These are phyloP conservation scores for Lagria hirta DNA, from an alignment of 2,888 invertebrate genomes.

Conservation along the genomic window DNA sequence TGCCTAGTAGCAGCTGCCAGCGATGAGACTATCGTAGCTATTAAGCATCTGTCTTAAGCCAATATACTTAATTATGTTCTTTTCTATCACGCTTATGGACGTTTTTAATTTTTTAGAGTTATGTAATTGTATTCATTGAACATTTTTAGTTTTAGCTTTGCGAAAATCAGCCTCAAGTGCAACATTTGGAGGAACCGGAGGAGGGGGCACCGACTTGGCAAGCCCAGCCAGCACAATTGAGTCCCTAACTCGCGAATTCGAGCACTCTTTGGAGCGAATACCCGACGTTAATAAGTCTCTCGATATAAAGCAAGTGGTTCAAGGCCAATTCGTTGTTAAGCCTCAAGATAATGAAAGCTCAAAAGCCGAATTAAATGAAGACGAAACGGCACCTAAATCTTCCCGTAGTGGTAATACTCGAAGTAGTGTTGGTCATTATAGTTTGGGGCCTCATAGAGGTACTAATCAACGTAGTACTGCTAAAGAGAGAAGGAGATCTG, in stretches of 20 bases:
- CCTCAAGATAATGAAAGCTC: constrained; percentile 68
- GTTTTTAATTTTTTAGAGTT: too few relatives aligned
- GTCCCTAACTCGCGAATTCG: constrained; percentile 77
- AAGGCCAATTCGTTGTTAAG: constrained; percentile 64
- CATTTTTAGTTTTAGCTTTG: constrained; percentile 27
- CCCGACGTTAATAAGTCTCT: constrained; percentile 43
- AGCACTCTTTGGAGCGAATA: constrained; percentile 69
- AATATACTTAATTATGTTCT: constrained; percentile 26
- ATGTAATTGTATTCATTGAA: constrained; percentile 1
- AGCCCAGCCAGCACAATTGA: constrained; percentile 80
- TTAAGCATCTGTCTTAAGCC: too few relatives aligned
- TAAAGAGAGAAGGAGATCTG: constrained; percentile 74
- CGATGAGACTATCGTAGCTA: too few relatives aligned
- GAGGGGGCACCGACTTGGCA: constrained; percentile 61
- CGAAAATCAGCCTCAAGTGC: constrained; percentile 45
- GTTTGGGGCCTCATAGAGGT: constrained; percentile 51
- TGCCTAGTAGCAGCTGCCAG: too few relatives aligned
- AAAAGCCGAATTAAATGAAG: too few relatives aligned
- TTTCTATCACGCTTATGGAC: neutral
- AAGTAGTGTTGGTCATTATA: constrained; percentile 53
- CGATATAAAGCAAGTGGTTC: constrained; percentile 49
- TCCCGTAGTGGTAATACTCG: too few relatives aligned
- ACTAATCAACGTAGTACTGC: constrained; percentile 45
- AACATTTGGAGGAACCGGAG: constrained; percentile 33
- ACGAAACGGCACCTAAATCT: too few relatives aligned